Evolutionary conservation across 2,888 invertebrate species (phyloP).

Genomic region (Thecophora atra): DNA sequence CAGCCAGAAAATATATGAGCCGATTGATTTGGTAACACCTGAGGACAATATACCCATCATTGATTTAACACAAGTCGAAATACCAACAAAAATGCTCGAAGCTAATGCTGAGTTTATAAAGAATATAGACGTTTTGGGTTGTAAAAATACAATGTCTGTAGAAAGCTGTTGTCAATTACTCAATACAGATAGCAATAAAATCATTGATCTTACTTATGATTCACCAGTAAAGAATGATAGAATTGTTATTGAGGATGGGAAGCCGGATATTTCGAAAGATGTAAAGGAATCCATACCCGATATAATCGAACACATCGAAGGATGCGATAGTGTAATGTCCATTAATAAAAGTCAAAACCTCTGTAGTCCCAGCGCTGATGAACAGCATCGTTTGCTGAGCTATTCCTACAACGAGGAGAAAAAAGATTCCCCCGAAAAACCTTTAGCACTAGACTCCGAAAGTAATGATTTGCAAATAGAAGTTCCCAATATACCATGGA

Average conservation of each 20-base stretch:
- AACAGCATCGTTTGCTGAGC: slow-evolving; percentile 51
- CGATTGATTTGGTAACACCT: slow-evolving; percentile 63
- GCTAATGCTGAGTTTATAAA: slow-evolving; percentile 51
- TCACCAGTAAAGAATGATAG: slow-evolving; percentile 52
- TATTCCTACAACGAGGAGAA: slow-evolving; percentile 58
- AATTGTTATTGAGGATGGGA: slow-evolving; percentile 49
- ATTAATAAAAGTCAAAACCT: not conserved
- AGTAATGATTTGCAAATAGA: slow-evolving; percentile 68
- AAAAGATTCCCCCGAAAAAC: slow-evolving; percentile 60
- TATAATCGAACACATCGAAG: slow-evolving; percentile 60
- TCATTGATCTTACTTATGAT: slow-evolving; percentile 54
- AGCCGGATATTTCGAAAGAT: slow-evolving; percentile 62
- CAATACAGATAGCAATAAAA: slow-evolving; percentile 57
- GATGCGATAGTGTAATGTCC: slow-evolving; percentile 40
- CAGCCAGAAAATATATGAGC: slow-evolving; percentile 59
- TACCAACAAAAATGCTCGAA: slow-evolving; percentile 54
- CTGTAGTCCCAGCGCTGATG: slow-evolving; percentile 41
- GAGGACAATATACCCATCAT: slow-evolving; percentile 59
- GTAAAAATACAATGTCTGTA: not conserved
- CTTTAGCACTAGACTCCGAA: slow-evolving; percentile 47
- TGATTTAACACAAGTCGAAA: slow-evolving; percentile 57
- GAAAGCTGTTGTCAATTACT: slow-evolving; percentile 30
- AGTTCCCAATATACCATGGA: slow-evolving; percentile 69
- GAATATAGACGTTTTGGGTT: slow-evolving; percentile 42
- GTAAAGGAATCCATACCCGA: slow-evolving; percentile 63